Evolutionary conservation across 1,140 invertebrate species (phyloP).

Genomic region (Calycopis cecrops): DNA sequence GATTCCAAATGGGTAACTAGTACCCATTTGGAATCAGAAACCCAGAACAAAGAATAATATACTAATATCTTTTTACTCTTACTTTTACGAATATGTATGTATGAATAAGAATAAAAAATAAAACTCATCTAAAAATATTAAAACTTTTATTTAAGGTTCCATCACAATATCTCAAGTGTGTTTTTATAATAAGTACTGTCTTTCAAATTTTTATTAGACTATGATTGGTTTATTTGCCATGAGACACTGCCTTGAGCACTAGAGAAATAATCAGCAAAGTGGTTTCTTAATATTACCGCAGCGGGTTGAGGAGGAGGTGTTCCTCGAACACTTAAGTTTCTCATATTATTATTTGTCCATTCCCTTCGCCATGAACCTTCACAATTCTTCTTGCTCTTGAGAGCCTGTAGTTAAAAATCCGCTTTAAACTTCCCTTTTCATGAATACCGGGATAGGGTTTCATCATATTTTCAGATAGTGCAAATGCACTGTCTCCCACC

Average conservation of each 20-base stretch:
- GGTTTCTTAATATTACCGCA: conserved; percentile 17
- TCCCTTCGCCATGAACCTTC: conserved; percentile 23
- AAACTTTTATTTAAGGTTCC: too few relatives aligned
- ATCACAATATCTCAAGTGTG: too few relatives aligned
- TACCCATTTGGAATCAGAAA: too few relatives aligned
- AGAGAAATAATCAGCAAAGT: conserved; percentile 21
- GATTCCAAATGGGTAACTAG: too few relatives aligned
- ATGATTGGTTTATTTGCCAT: conserved; percentile 19
- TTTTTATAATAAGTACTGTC: conserved; percentile 10
- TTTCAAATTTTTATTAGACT: conserved; percentile 16
- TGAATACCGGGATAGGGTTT: conserved; percentile 19
- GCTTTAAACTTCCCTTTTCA: conserved; percentile 21
- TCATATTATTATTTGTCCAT: conserved; percentile 9
- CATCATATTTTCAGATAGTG: conserved; percentile 34
- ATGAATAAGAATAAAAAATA: too few relatives aligned
- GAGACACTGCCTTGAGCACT: conserved; percentile 20
- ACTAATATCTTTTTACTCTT: too few relatives aligned
- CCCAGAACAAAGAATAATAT: too few relatives aligned
- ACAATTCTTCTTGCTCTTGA: too few relatives aligned
- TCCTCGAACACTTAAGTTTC: conserved; percentile 14
- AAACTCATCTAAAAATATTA: too few relatives aligned
- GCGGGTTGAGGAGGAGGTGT: conserved; percentile 17
- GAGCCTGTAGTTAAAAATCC: conserved; percentile 63
- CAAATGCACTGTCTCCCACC: conserved; percentile 69
- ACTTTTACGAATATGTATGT: too few relatives aligned